Conservation (phyloP, 1,140 invertebrate species). For the Conopomorpha cramerella region DNA sequence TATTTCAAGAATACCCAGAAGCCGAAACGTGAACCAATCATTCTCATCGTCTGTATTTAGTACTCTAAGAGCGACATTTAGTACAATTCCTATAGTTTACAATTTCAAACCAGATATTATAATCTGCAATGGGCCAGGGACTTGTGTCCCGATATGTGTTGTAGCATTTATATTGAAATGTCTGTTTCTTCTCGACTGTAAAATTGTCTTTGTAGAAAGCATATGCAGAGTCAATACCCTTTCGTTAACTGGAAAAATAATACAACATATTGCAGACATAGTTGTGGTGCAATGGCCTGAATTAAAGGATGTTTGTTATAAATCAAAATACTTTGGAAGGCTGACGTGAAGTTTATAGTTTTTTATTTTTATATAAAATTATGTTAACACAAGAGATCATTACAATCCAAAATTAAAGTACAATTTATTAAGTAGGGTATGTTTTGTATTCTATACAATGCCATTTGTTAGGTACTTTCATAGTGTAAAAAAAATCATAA, state of each 20-base stretch:
- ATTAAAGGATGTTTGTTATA: slow-evolving; percentile 63
- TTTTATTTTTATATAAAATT: no score
- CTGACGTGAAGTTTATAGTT: slow-evolving; percentile 45
- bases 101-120: slow-evolving; percentile 76
- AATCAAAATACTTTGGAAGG: slow-evolving; percentile 68
- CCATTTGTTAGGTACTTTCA: no score
- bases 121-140: slow-evolving; percentile 94
- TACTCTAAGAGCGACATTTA: slow-evolving; percentile 72
- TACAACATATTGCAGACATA: slow-evolving; percentile 82
- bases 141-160: slow-evolving; percentile 87
- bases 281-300: slow-evolving; percentile 92
- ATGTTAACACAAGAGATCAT: no score
- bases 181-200: slow-evolving; percentile 68
- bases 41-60: slow-evolving; percentile 80
- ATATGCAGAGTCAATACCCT: slow-evolving; percentile 88
- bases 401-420: no score
- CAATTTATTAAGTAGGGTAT: no score
- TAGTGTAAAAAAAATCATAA: no score
- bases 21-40: slow-evolving; percentile 86
- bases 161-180: slow-evolving; percentile 71
- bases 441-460: no score
- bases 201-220: slow-evolving; percentile 92
- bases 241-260: slow-evolving; percentile 86
- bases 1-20: slow-evolving; percentile 75
- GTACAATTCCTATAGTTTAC: slow-evolving; percentile 72